A percentile compares a stretch with the other conserved stretches of the same genome.
phyloP scores from a whole-genome alignment of 1,140 invertebrate genomes.

The Acromyrmex echinatior region DNA sequence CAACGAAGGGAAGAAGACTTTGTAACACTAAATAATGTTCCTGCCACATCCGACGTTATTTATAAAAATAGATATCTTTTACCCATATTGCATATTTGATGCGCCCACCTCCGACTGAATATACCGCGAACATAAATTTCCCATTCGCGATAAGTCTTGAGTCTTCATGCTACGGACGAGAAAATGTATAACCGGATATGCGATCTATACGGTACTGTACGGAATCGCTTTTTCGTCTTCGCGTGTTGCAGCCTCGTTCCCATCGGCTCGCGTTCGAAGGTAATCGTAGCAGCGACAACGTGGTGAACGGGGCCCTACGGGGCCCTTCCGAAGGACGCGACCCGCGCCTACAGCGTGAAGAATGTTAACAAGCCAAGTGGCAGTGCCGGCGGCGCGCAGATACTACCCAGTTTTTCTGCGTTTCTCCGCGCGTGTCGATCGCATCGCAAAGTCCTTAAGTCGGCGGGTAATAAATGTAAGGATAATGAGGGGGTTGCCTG shows the following conservation, averaged over 20 bases:
- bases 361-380: conserved; percentile 81
- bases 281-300: conserved; percentile 64
- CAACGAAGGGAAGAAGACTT: not conserved
- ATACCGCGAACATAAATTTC: conserved; percentile 71
- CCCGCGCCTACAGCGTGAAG: conserved; percentile 78
- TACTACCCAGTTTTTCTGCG: conserved; percentile 70
- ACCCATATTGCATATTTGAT: conserved; percentile 38
- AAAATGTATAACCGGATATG: conserved; percentile 73
- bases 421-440: conserved; percentile 71
- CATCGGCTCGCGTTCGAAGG: conserved; percentile 11
- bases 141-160: conserved; percentile 69
- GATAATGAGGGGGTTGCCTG: conserved; percentile 72
- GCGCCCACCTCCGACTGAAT: conserved; percentile 29
- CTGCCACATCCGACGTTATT: not conserved
- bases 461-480: conserved; percentile 75
- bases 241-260: conserved; percentile 4
- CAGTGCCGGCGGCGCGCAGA: conserved; percentile 61
- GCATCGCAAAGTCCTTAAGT: conserved; percentile 75
- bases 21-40: conserved; percentile 19
- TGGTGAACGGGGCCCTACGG: conserved; percentile 6
- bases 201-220: conserved; percentile 22
- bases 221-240: conserved; percentile 27
- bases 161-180: conserved; percentile 49
- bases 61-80: conserved; percentile 42
- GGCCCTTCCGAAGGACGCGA: conserved; percentile 61